phyloP scores from a whole-genome alignment of 1,140 invertebrate species.

The Heliconius himera region DNA sequence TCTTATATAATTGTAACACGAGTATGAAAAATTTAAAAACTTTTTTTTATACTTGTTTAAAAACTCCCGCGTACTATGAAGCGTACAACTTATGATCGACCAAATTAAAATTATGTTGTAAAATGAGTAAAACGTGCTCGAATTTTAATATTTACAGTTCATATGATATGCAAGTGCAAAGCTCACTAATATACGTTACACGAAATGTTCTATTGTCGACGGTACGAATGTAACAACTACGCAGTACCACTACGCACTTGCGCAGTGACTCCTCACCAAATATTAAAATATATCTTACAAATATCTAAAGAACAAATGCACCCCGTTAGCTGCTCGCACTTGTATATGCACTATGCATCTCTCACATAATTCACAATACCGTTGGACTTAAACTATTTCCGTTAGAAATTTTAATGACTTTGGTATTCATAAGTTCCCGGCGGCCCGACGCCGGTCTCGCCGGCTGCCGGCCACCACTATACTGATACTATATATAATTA shows the following conservation, averaged over 20 bases:
- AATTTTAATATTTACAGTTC: conserved; percentile 73
- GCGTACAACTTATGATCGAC: conserved; percentile 33
- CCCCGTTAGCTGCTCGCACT: conserved; percentile 76
- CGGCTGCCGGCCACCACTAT: conserved; percentile 68
- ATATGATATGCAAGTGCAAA: conserved; percentile 81
- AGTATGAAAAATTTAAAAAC: conserved; percentile 18
- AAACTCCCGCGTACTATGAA: conserved; percentile 34
- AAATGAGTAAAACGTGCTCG: conserved; percentile 57
- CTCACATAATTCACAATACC: conserved; percentile 72
- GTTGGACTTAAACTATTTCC: conserved; percentile 75
- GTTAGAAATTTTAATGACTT: conserved; percentile 80
- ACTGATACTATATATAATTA: conserved; percentile 68
- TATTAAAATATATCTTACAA: conserved; percentile 67
- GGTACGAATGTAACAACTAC: conserved; percentile 62
- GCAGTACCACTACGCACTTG: conserved; percentile 43
- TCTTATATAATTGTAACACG: conserved; percentile 19
- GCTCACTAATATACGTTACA: conserved; percentile 79
- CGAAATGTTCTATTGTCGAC: conserved; percentile 66
- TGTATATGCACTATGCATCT: conserved; percentile 74
- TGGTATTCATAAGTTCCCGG: conserved; percentile 71
- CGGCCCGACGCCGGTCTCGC: conserved; percentile 40
- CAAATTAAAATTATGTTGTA: conserved; percentile 34
- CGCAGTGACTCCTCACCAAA: conserved; percentile 14
- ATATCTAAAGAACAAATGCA: conserved; percentile 67
- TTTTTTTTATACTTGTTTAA: conserved; percentile 30